Conservation (phyloP, 2,888 invertebrate species). For the Rotaria macrura region DNA sequence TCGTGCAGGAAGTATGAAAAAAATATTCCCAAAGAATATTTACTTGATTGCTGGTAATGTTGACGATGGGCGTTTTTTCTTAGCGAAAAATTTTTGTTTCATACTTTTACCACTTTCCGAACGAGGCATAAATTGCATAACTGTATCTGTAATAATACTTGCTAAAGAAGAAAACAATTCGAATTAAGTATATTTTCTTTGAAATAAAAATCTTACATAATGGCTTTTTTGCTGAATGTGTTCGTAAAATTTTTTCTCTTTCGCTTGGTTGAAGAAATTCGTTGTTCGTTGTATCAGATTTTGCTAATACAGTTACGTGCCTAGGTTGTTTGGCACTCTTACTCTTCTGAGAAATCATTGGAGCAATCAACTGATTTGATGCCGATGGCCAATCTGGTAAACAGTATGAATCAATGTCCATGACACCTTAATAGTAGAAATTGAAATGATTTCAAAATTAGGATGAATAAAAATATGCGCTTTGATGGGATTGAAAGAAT, state of each 20-base stretch:
- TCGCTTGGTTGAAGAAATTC: neutral
- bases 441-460: no score
- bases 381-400: neutral
- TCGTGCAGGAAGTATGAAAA: no score
- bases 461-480: no score
- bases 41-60: neutral
- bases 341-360: neutral
- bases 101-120: neutral
- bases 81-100: neutral
- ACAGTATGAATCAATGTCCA: neutral
- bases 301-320: neutral
- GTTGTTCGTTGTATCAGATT: neutral
- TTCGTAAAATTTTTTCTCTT: neutral
- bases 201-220: neutral
- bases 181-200: neutral
- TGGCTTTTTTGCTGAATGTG: neutral
- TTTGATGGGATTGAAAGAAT: neutral
- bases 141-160: neutral
- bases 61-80: neutral
- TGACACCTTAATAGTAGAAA: neutral
- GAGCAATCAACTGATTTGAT: neutral
- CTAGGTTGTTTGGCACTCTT: neutral
- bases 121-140: neutral
- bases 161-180: neutral
- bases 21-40: neutral